Evolutionary conservation across 92 coral and sea anemone species (phyloP), one percentile per base, ranked within the genome.

Genomic region (Galaxea fascicularis): DNA sequence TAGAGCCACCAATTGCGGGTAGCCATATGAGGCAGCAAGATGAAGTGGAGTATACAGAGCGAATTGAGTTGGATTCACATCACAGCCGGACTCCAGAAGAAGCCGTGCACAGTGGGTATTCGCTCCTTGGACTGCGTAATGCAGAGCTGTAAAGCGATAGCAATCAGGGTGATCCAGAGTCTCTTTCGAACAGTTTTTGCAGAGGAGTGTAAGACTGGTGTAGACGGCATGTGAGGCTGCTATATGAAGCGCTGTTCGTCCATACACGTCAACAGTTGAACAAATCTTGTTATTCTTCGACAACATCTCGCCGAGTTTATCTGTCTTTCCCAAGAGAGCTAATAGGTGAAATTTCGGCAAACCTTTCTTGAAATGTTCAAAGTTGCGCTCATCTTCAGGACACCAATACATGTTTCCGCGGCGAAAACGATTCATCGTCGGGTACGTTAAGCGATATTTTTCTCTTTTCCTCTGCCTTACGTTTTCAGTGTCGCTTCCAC

Each of bases 71-170:
- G 82, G 64, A 69, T 92, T 82, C 10, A 78, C 74, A 22, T 86
- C 68, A 39, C 68, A 80, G 16, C 85, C 85, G 14, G 85, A 30
- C 35, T 71, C 83, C 63, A 88, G 87, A 8, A 88, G 88, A 39
- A 62, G 58, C 74, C 83, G 82, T 3, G 86, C 91, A 31, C 88
- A 82, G 80, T 88, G 51, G 25, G 84, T 88, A 52, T 83, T 67
- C 4, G 90, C 85, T 65, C 82, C 60, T 35, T 86, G 89, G 0
- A 89, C 93, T 16, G 95, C 93, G 72, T 92, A 92, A 15, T 92
- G 95, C 6, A 92, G 85, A 27, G 91, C 85, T 6, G 89, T 76
- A 63, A 66, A 89, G 20, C 95, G 91, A 67, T 77, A 92, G 70
- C 71, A 72, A 54, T 92, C 95, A 1, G 78, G 22, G 16, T n/a